These are phyloP conservation scores for Morinoia aosen DNA, from an alignment of 2,888 invertebrate species.

Conservation along the genomic window DNA sequence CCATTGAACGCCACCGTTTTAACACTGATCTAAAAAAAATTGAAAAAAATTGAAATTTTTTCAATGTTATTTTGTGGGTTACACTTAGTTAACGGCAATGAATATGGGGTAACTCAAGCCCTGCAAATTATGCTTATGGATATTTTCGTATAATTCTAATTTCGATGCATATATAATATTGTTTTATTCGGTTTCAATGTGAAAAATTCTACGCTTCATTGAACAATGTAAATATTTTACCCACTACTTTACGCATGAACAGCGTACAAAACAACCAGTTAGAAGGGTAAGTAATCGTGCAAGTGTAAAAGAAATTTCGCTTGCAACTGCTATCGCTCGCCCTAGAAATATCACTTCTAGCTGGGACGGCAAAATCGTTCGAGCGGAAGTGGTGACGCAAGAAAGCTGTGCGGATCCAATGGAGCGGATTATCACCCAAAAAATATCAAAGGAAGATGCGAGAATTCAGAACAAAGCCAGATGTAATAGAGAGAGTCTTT, in stretches of 20 bases:
- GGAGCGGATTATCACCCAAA: not conserved
- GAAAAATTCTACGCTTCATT: no score
- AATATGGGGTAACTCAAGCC: no score
- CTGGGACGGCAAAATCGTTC: not conserved
- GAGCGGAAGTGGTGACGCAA: not conserved
- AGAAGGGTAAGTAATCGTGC: not conserved
- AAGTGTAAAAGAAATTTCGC: not conserved
- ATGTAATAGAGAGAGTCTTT: not conserved
- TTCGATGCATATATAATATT: no score
- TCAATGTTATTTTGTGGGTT: no score
- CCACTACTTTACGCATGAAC: not conserved
- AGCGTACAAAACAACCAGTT: not conserved
- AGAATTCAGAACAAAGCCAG: constrained; percentile 2
- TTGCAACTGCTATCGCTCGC: not conserved
- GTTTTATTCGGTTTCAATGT: no score
- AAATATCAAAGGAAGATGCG: not conserved
- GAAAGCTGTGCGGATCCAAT: not conserved
- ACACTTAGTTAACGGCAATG: no score
- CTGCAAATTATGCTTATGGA: no score
- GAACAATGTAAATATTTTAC: no score
- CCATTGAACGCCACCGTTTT: no score
- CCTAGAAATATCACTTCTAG: not conserved
- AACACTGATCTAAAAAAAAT: no score
- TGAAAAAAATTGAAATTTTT: no score
- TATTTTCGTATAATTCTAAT: no score